Base-by-base conservation (phyloP, 35 echinoderm and acorn worm genomes). In the Ophioderma brevispina region DNA sequence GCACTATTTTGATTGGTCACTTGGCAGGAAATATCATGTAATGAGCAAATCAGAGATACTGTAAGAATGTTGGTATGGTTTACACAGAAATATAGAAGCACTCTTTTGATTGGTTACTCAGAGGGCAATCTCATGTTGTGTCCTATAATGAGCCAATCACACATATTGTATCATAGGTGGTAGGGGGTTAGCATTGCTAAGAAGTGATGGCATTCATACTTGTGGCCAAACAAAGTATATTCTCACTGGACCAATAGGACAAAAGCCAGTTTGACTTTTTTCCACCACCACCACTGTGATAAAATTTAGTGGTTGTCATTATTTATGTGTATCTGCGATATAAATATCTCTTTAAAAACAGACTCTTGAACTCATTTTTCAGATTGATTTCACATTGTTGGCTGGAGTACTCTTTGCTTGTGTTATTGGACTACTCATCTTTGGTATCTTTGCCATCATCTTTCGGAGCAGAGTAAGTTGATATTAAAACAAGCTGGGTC, bases 341-440 rank as follows among this genome's bases (percentile, higher is more conserved):
- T 75, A 32, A 75, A 75, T 0, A 30, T 6, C 33, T 4, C 4
- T 8, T 25, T 6, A n/a, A n/a, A n/a, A n/a, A n/a, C n/a, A n/a
- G n/a, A n/a, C n/a, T 64, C 39, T 32, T 86, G 4, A 10, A 79
- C 77, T 50, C 78, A 3, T 92, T 33, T 13, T 85, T 21, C 89
- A 98, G 96, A 94, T 98, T 88, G 96, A 98, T 59, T 98, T 98
- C 49, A 98, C 96, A 33, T 81, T 94, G 78, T 46, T 84, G 86
- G 30, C 35, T 80, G 96, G 96, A 36, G 1, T 94, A 23, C 75
- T 94, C 23, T 92, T 90, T 87, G 92, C 87, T 0, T 55, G 85
- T 18, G 10, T 92, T 15, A 83, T 92, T 18, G 75, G 75, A 34
- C 82, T 98, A 18, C 0, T 91, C 0, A 39, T 94, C 14, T 98